Evolutionary conservation across 2,888 invertebrate species (phyloP).

Genomic region (Drosophila limbata): DNA sequence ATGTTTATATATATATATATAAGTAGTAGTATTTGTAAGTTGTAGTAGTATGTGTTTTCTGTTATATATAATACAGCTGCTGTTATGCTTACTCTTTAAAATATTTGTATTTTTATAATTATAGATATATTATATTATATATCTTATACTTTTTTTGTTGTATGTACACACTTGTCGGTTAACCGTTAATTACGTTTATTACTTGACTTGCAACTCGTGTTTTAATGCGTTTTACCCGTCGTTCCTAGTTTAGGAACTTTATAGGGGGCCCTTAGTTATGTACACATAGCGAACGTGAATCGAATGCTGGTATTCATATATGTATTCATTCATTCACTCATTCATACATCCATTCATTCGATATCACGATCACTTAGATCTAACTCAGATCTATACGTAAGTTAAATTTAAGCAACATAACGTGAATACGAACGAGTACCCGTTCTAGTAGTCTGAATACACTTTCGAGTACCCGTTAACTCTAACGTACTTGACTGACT

Average conservation of each 20-base stretch:
- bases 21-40: conserved; percentile 14
- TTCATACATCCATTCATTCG: conserved; percentile 14
- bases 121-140: not conserved
- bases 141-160: conserved; percentile 35
- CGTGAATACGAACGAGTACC: conserved; percentile 21
- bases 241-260: conserved; percentile 73
- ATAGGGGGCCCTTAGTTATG: conserved; percentile 63
- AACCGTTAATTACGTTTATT: conserved; percentile 50
- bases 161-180: conserved; percentile 63
- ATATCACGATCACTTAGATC: conserved; percentile 23
- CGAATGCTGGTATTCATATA: not conserved
- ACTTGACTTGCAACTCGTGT: conserved; percentile 69
- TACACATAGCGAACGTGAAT: conserved; percentile 60
- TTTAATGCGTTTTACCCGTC: conserved; percentile 59
- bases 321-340: not conserved
- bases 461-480: not conserved
- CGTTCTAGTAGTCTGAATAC: not conserved
- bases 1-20: conserved; percentile 37
- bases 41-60: conserved; percentile 15
- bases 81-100: conserved; percentile 56
- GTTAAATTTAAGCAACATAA: conserved; percentile 30
- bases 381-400: conserved; percentile 36
- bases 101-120: not conserved
- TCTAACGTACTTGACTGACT: conserved; percentile 22
- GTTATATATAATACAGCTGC: conserved; percentile 66